These are phyloP conservation scores for Mungos mungo DNA, from an alignment of 2,113 vertebrate genomes.

Conservation along the genomic window DNA sequence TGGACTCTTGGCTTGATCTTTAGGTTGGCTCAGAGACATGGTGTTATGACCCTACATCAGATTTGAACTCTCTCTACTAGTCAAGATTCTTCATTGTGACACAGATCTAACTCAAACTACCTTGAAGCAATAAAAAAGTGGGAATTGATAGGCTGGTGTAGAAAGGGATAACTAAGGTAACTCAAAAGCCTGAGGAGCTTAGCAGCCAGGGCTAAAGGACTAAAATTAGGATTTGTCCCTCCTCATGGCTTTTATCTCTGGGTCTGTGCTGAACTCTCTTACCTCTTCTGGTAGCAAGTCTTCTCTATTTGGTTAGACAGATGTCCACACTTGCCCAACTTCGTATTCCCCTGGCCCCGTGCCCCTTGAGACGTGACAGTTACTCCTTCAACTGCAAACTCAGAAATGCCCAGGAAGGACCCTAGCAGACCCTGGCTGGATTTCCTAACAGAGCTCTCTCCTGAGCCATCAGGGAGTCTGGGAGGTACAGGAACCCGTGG, in stretches of 20 bases:
- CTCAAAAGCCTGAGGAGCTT: background rate
- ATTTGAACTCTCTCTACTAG: background rate
- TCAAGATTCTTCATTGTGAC: background rate
- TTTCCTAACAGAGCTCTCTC: background rate
- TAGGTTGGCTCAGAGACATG: background rate
- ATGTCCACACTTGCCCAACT: background rate
- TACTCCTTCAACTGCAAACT: background rate
- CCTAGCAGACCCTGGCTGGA: background rate
- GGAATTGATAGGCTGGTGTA: background rate
- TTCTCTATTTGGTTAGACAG: background rate
- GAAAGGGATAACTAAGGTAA: background rate
- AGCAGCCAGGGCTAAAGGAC: background rate
- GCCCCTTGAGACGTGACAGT: background rate
- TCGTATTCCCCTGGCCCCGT: background rate
- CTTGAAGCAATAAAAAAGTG: background rate
- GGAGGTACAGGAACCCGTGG: background rate
- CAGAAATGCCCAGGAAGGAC: background rate
- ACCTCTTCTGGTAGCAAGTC: background rate
- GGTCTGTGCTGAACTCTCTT: background rate
- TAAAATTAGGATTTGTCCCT: background rate
- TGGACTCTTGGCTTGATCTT: background rate
- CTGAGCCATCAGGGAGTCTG: background rate
- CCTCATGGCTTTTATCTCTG: background rate
- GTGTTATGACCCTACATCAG: background rate
- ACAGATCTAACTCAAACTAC: conserved; percentile 19